Evolutionary conservation across 2,888 invertebrate genomes (phyloP).

Genomic region (Xylophagus ater): DNA sequence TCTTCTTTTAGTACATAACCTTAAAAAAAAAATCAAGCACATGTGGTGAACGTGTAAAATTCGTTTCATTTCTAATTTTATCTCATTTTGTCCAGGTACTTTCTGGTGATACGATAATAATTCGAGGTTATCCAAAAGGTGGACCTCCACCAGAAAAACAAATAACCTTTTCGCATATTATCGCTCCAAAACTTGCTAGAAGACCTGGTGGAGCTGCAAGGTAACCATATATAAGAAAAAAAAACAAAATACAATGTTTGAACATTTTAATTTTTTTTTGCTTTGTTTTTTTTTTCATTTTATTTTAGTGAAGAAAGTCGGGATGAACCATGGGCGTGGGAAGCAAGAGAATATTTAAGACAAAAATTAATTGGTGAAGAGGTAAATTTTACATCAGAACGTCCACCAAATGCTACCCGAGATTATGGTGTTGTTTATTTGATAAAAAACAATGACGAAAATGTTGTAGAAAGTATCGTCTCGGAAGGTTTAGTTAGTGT

Average conservation of each 20-base stretch:
- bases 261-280: conserved; percentile 4
- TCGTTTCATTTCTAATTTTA: too few species aligned
- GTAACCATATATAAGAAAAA: conserved; percentile 20
- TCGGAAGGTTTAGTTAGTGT: conserved; percentile 84
- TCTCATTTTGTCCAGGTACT: conserved; percentile 57
- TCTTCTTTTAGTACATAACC: too few species aligned
- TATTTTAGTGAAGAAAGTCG: conserved; percentile 55
- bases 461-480: conserved; percentile 77
- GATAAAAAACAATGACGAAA: conserved; percentile 80
- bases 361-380: conserved; percentile 86
- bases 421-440: conserved; percentile 82
- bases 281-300: conserved; percentile 17
- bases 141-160: conserved; percentile 90
- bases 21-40: too few species aligned
- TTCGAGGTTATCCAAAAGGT: conserved; percentile 68
- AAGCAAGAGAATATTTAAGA: conserved; percentile 88
- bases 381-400: conserved; percentile 75
- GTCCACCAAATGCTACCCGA: conserved; percentile 68
- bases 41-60: not conserved
- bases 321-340: conserved; percentile 96
- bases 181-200: conserved; percentile 82
- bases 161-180: conserved; percentile 79
- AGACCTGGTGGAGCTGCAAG: conserved; percentile 49
- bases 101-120: conserved; percentile 91
- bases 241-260: not conserved